phyloP scores from a whole-genome alignment of 2,888 invertebrate genomes.

The Tipula unca region DNA sequence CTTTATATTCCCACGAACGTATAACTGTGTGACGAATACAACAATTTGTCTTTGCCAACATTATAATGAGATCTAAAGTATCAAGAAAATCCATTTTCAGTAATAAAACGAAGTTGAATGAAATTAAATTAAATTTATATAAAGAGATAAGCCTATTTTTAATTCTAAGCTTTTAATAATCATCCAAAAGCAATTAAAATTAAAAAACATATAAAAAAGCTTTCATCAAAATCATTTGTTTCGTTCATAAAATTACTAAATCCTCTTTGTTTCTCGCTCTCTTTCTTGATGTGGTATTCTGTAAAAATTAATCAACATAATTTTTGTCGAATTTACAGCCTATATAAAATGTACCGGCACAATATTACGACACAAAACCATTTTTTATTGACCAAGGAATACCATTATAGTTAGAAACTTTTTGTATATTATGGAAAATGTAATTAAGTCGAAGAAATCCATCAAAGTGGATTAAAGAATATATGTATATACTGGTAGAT shows the following conservation, averaged over 20 bases:
- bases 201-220: not conserved
- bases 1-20: no score
- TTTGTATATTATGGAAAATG: not conserved
- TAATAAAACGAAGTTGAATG: not conserved
- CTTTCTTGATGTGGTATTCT: not conserved
- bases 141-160: not conserved
- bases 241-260: not conserved
- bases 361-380: not conserved
- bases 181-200: not conserved
- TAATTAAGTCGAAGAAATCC: not conserved
- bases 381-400: not conserved
- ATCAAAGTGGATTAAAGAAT: not conserved
- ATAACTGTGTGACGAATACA: no score
- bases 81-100: not conserved
- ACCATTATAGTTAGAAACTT: not conserved
- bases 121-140: not conserved
- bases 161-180: not conserved
- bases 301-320: not conserved
- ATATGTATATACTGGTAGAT: not conserved
- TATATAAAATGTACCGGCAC: not conserved
- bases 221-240: not conserved
- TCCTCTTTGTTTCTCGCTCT: not conserved
- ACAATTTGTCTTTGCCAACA: not conserved
- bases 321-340: not conserved
- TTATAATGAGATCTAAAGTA: not conserved